A percentile compares a stretch with the other conserved stretches of the same genome.
Conservation (phyloP, 2,113 vertebrate genomes). For the Abramis brama region DNA sequence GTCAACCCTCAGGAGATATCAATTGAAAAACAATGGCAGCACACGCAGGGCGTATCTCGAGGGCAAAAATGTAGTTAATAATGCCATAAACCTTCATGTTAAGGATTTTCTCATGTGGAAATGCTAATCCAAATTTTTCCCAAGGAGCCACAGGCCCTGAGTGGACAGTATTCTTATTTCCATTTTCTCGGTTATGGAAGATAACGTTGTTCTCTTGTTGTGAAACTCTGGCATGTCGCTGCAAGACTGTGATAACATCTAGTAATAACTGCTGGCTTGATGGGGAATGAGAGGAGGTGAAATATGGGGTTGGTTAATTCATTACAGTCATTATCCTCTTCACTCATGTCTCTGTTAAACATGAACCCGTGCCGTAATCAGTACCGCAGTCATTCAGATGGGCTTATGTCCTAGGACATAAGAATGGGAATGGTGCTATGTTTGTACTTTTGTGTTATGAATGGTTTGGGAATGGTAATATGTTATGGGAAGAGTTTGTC, state of each 20-base stretch:
- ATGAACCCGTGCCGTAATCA: not conserved
- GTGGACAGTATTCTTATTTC: constrained; percentile 31
- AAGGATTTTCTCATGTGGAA: not conserved
- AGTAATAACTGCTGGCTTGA: constrained; percentile 51
- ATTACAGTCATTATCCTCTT: constrained; percentile 41
- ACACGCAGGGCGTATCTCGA: not conserved
- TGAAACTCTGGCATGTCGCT: not conserved
- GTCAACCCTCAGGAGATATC: constrained; percentile 40
- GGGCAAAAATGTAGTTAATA: not conserved
- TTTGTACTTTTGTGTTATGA: too few species aligned
- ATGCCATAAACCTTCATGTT: not conserved
- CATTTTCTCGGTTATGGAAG: constrained; percentile 65
- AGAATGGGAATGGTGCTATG: too few species aligned
- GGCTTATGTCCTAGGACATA: too few species aligned
- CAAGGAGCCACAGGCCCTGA: not conserved
- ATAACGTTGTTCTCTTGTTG: constrained; percentile 49
- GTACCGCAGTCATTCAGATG: not conserved
- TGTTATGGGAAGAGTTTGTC: not conserved
- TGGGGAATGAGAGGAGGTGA: constrained; percentile 4
- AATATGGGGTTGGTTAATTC: constrained; percentile 53
- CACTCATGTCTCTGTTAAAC: constrained; percentile 16
- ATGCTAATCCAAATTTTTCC: not conserved
- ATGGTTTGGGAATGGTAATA: too few species aligned
- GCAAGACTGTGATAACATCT: constrained; percentile 38
- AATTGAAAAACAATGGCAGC: constrained; percentile 6